phyloP scores from a whole-genome alignment of 2,797 vertebrate species.

The Mus caroli region DNA sequence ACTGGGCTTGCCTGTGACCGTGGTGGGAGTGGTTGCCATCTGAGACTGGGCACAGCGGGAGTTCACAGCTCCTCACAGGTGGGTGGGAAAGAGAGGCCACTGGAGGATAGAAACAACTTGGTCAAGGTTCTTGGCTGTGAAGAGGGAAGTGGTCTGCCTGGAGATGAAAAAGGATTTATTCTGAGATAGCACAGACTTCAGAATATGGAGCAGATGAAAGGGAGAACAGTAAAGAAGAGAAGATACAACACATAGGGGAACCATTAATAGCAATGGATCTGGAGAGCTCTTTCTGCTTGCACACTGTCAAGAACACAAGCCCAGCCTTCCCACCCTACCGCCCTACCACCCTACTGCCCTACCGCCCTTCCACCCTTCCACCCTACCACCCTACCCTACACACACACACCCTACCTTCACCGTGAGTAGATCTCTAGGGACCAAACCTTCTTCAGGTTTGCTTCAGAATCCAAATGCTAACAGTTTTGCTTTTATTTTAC shows the following conservation, averaged over 20 bases:
- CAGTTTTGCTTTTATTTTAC: not conserved
- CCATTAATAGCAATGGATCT: not conserved
- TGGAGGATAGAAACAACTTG: fast-evolving
- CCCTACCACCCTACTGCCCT: not conserved
- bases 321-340: too few species aligned
- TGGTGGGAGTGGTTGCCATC: not conserved
- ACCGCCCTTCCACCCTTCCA: not conserved
- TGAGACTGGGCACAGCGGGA: not conserved
- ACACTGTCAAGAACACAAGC: not conserved
- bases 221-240: not conserved
- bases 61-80: not conserved
- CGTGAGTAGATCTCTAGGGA: not conserved
- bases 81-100: not conserved
- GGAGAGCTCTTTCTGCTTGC: not conserved
- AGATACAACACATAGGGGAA: not conserved
- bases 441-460: not conserved
- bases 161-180: not conserved
- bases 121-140: not conserved
- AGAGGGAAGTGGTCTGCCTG: not conserved
- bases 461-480: not conserved
- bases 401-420: too few species aligned
- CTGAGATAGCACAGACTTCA: not conserved
- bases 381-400: not conserved
- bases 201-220: not conserved
- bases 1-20: not conserved